Percentiles rank a stretch among this genome's conserved stretches.
These are phyloP conservation scores for Spicauda simplicius DNA, from an alignment of 2,888 invertebrate species.

Conservation along the genomic window DNA sequence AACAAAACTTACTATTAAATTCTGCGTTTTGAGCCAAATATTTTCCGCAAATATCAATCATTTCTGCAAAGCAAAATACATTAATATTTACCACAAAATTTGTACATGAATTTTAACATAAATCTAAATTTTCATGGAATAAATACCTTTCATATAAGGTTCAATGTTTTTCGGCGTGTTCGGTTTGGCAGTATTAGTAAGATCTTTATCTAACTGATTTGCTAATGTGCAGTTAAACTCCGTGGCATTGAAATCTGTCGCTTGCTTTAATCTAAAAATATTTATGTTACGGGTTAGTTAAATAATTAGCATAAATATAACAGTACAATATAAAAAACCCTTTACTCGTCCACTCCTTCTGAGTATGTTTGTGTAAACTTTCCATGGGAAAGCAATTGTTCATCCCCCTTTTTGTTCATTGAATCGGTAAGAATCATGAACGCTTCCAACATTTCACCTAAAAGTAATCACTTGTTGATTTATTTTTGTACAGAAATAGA, in stretches of 20 bases:
- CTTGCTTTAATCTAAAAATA: constrained; percentile 57
- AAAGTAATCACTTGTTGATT: constrained; percentile 1
- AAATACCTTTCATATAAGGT: constrained; percentile 59
- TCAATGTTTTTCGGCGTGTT: constrained; percentile 56
- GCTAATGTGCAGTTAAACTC: constrained; percentile 56
- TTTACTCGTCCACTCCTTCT: constrained; percentile 66
- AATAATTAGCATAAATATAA: neutral
- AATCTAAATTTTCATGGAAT: neutral
- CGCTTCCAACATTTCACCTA: constrained; percentile 67
- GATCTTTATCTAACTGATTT: constrained; percentile 52
- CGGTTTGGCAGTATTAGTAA: constrained; percentile 50
- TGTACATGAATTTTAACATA: too few species aligned
- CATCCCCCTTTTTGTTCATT: constrained; percentile 62
- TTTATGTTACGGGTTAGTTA: neutral
- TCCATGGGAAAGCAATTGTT: constrained; percentile 56
- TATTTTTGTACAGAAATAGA: neutral
- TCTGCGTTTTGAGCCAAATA: constrained; percentile 70
- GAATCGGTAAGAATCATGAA: constrained; percentile 61
- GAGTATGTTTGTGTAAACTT: constrained; percentile 61
- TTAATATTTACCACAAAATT: neutral
- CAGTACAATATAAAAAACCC: constrained; percentile 19
- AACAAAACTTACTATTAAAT: constrained; percentile 61
- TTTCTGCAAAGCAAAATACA: constrained; percentile 56
- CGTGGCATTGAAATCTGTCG: constrained; percentile 56
- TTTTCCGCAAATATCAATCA: constrained; percentile 65